phyloP scores from a whole-genome alignment of 2,888 invertebrate genomes.

The Nemoura dubitans region DNA sequence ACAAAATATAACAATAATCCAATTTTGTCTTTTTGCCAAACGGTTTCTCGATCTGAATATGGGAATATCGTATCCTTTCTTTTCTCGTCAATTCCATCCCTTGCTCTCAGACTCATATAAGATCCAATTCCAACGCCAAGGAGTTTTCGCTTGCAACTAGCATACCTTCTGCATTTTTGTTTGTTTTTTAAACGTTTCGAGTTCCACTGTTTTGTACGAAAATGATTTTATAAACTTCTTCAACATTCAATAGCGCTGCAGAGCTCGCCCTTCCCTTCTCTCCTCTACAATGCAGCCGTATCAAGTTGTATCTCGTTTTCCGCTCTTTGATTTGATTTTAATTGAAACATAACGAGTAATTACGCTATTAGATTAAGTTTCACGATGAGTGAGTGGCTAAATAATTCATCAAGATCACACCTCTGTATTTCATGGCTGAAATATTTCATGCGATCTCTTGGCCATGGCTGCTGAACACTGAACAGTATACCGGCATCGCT shows the following conservation, averaged over 20 bases:
- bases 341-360: slow-evolving; percentile 34
- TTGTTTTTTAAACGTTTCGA: neutral
- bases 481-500: neutral
- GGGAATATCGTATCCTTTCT: neutral
- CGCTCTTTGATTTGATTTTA: slow-evolving; percentile 37
- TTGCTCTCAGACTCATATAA: slow-evolving; percentile 17
- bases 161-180: neutral
- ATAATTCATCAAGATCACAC: slow-evolving; percentile 37
- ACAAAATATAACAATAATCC: neutral
- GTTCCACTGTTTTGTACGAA: neutral
- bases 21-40: slow-evolving; percentile 12
- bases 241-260: neutral
- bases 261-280: neutral
- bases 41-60: neutral
- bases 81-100: slow-evolving; percentile 7
- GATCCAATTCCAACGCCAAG: neutral
- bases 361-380: slow-evolving; percentile 17
- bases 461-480: slow-evolving; percentile 8
- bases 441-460: slow-evolving; percentile 13
- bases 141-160: neutral
- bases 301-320: slow-evolving; percentile 30
- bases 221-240: neutral
- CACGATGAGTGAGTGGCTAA: slow-evolving; percentile 28
- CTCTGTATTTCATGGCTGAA: slow-evolving; percentile 39
- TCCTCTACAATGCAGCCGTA: slow-evolving; percentile 26